Evolutionary conservation across 2,797 vertebrate species (phyloP).

Genomic region (Epinephelus coioides): DNA sequence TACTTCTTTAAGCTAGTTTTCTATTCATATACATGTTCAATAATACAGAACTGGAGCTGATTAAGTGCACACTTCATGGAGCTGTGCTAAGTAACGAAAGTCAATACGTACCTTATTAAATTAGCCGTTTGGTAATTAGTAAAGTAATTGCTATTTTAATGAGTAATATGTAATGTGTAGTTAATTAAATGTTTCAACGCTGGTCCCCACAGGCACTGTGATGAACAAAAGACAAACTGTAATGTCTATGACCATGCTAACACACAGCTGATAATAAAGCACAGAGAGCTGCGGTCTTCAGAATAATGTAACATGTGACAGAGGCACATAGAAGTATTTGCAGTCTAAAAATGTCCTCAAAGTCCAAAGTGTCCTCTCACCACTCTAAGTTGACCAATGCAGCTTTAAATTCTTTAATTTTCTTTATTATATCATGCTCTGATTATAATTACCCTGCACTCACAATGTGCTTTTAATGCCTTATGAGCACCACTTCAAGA

Average conservation of each 20-base stretch:
- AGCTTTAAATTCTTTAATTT: background rate
- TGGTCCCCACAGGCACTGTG: background rate
- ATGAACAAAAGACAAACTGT: background rate
- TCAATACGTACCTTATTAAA: background rate
- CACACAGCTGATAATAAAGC: background rate
- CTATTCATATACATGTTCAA: background rate
- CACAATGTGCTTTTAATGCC: slow-evolving; percentile 41
- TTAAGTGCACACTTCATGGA: background rate
- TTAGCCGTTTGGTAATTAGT: background rate
- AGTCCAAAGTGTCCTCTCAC: background rate
- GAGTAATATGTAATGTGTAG: background rate
- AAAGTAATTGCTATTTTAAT: slow-evolving; percentile 6
- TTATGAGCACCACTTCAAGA: slow-evolving; percentile 49
- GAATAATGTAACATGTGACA: too few relatives aligned
- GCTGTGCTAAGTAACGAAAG: background rate
- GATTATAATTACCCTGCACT: slow-evolving; percentile 48
- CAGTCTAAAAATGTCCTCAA: too few relatives aligned
- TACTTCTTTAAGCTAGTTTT: background rate
- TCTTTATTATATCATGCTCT: slow-evolving; percentile 36
- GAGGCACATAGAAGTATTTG: too few relatives aligned
- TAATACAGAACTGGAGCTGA: background rate
- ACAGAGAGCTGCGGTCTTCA: background rate
- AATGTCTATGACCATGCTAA: background rate
- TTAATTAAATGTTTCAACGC: background rate
- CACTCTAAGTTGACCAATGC: background rate